Base-by-base conservation (phyloP, 2,888 invertebrate genomes). In the Geophilus truncorum region DNA sequence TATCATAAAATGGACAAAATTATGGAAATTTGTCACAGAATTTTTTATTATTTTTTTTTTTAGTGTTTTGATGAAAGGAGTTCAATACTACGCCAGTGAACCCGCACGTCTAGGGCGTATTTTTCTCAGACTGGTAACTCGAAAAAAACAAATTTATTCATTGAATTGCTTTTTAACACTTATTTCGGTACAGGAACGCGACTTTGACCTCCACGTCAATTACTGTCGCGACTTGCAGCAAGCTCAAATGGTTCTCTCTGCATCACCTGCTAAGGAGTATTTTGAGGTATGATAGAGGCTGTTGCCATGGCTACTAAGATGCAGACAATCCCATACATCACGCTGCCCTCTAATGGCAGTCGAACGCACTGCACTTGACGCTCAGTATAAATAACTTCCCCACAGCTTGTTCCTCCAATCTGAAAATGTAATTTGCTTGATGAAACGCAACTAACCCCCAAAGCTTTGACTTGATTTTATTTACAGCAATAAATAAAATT, bases 141-240 rank as follows among this genome's bases (percentile, higher is more conserved):
- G 70, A 7, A 32, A 21, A 7, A 51, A 12, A 21, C 1, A 40
- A 78, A 2, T 76, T 21, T 30, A 30, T 30, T 21, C n/a, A n/a
- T 70, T 25, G 2, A 70, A 70, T 28, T 10, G 3, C 4, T 57
- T 57, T 57, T 57, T 57, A 28, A 25, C 5, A 21, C n/a, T 21
- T 75, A 70, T 78, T 25, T 15, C 25, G 62, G 83, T 82, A 62
- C 83, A 90, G 90, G 96, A 97, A 89, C 90, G 96, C 79, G 96
- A 97, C 88, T 97, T 97, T 87, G 96, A 97, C 89, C 94, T 94
- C 86, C 96, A 97, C 87, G 95, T 95, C 77, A 92, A 92, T 81
- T 96, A 96, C 88, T 95, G 94, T 87, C 92, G 92, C 86, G 94
- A 94, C 86, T 94, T 95, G 87, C 93, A 94, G 4, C 88, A 91